Conservation (phyloP, 2,797 vertebrate genomes). For the Pagetopsis macropterus region DNA sequence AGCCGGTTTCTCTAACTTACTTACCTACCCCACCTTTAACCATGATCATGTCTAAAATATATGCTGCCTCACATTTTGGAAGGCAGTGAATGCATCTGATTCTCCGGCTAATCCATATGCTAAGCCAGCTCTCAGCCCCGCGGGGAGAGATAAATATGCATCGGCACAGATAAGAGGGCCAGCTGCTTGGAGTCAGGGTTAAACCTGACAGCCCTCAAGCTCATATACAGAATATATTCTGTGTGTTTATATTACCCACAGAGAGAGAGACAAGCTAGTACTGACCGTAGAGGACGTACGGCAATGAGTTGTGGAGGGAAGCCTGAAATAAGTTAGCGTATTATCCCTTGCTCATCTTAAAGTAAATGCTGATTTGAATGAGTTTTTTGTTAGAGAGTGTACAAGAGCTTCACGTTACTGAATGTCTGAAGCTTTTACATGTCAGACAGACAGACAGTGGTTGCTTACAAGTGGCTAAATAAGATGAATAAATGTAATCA, state of each 20-base stretch:
- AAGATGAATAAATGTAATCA: too few species aligned
- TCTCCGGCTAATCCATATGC: slow-evolving; percentile 56
- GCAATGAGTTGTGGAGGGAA: background rate
- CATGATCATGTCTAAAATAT: background rate
- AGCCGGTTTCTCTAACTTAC: too few species aligned
- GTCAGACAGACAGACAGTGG: too few species aligned
- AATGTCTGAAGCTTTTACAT: too few species aligned
- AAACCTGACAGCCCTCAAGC: slow-evolving; percentile 28
- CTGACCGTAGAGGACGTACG: background rate
- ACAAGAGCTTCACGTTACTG: too few species aligned
- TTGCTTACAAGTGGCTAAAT: too few species aligned
- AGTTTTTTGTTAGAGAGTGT: too few species aligned
- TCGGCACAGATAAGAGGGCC: slow-evolving; percentile 57
- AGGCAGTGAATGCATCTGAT: slow-evolving; percentile 43
- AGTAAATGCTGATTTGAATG: too few species aligned
- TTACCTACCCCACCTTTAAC: too few species aligned
- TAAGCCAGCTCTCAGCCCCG: slow-evolving; percentile 52
- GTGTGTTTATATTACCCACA: background rate
- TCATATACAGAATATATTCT: background rate
- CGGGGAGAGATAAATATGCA: slow-evolving; percentile 60
- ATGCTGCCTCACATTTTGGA: background rate
- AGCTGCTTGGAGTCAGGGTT: slow-evolving; percentile 34
- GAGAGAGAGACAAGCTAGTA: background rate
- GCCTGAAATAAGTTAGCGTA: too few species aligned
- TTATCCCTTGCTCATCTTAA: too few species aligned